Evolutionary conservation across 2,113 vertebrate genomes (phyloP), one percentile per base, ranked within the genome.

Genomic region (Zootoca vivipara): DNA sequence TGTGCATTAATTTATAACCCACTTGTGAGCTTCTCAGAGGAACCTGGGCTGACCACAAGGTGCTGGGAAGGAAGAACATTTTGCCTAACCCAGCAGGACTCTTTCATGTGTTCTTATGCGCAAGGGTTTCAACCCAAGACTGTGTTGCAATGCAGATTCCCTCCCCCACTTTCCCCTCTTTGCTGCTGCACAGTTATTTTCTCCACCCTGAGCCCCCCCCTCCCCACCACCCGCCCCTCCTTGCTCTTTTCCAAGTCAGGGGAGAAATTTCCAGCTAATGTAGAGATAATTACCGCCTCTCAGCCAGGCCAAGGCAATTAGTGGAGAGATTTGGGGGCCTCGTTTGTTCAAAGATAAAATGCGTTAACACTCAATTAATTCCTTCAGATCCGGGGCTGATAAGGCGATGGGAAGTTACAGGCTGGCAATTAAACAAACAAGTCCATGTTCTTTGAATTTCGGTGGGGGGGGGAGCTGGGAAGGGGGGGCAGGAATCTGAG

Each of bases 321-420:
- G 87, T 85, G 80, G 26, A 56, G 64, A 90, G 88, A 88, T 93
- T 85, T 87, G 85, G 83, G 83, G 83, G 88, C 75, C 81, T 90
- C 83, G 78, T 89, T 91, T 91, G 90, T 90, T 90, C 89, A 84
- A 90, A 92, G 92, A 93, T 92, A 93, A 93, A 93, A 93, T 89
- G 90, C 89, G 87, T 93, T 93, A 93, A 90, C 92, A 93, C 90
- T 90, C 90, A 93, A 93, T 92, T 93, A 92, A 92, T 90, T 91
- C 92, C 90, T 88, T 90, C 87, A 89, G 90, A 91, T 91, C 88
- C 78, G 74, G 86, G 90, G 85, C 89, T 86, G 88, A 85, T 89
- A 89, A 89, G 81, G 87, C 87, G 30, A 83, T 78, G 87, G 87
- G 87, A 83, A 88, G 88, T 81, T 85, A 81, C 78, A 85, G 83